Conservation (phyloP, 2,888 invertebrate species). For the Heliconius hortense region DNA sequence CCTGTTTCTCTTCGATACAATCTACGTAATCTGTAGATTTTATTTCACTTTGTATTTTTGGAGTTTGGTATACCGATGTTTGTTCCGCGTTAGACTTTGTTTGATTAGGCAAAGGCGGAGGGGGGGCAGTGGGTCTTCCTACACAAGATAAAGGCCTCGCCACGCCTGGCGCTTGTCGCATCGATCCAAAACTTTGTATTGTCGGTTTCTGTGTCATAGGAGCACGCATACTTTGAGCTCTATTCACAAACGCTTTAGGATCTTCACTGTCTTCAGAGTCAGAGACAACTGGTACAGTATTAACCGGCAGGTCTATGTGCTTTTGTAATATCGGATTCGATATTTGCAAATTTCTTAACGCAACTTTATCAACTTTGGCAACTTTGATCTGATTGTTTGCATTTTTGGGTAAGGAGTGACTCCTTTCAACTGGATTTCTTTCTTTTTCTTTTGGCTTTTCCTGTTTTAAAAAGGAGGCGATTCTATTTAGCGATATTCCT, state of each 20-base stretch:
- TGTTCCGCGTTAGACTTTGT: constrained; percentile 44
- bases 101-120: constrained; percentile 85
- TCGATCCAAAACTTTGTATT: constrained; percentile 91
- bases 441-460: constrained; percentile 79
- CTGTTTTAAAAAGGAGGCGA: constrained; percentile 88
- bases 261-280: constrained; percentile 78
- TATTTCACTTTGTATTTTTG: constrained; percentile 64
- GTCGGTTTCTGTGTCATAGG: constrained; percentile 80
- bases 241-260: constrained; percentile 84
- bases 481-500: constrained; percentile 85
- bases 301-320: constrained; percentile 83
- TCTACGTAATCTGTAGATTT: constrained; percentile 87
- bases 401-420: constrained; percentile 83
- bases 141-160: constrained; percentile 90
- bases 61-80: constrained; percentile 82
- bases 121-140: constrained; percentile 87
- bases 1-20: constrained; percentile 86
- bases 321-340: constrained; percentile 91
- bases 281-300: constrained; percentile 83
- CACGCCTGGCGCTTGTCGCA: constrained; percentile 85
- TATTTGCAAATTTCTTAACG: constrained; percentile 89
- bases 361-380: constrained; percentile 86
- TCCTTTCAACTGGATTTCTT: constrained; percentile 75
- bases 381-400: constrained; percentile 83
- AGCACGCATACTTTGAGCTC: constrained; percentile 92